Evolutionary conservation across 2,888 invertebrate species (phyloP).

Genomic region (Drosophila ochracea): DNA sequence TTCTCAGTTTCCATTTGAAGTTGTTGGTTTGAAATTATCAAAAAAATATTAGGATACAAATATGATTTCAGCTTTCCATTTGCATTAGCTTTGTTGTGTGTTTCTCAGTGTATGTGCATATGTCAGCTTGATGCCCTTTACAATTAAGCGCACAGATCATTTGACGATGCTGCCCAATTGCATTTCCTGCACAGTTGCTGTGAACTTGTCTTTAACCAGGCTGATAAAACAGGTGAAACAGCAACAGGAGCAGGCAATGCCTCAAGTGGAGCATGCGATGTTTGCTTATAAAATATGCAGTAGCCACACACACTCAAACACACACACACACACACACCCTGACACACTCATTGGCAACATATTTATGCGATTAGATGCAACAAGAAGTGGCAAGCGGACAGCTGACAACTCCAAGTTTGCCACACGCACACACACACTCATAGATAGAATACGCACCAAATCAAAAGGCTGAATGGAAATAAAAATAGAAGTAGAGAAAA

Average conservation of each 20-base stretch:
- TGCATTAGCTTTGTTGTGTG: not conserved
- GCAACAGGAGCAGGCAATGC: slow-evolving; percentile 4
- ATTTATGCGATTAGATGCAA: slow-evolving; percentile 81
- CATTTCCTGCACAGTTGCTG: slow-evolving; percentile 11
- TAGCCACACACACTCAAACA: slow-evolving; percentile 39
- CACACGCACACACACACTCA: slow-evolving; percentile 2
- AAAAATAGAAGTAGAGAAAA: not conserved
- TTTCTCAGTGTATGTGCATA: not conserved
- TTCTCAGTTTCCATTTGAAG: not conserved
- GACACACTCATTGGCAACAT: slow-evolving; percentile 69
- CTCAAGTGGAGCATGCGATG: slow-evolving; percentile 40
- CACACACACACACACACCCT: not conserved
- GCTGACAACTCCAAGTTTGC: slow-evolving; percentile 65
- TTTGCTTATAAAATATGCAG: slow-evolving; percentile 76
- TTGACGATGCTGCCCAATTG: slow-evolving; percentile 15
- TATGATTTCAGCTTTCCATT: not conserved
- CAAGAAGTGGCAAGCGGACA: slow-evolving; percentile 50
- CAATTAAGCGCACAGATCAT: slow-evolving; percentile 13
- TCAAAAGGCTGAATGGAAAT: slow-evolving; percentile 38
- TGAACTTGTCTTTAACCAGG: slow-evolving; percentile 11
- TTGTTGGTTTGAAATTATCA: not conserved
- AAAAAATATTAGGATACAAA: not conserved
- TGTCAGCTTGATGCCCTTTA: not conserved
- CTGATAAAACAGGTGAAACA: slow-evolving; percentile 1
- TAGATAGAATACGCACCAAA: slow-evolving; percentile 53